Conservation (phyloP, 2,113 vertebrate species). For the Mormyrus iriodes region DNA sequence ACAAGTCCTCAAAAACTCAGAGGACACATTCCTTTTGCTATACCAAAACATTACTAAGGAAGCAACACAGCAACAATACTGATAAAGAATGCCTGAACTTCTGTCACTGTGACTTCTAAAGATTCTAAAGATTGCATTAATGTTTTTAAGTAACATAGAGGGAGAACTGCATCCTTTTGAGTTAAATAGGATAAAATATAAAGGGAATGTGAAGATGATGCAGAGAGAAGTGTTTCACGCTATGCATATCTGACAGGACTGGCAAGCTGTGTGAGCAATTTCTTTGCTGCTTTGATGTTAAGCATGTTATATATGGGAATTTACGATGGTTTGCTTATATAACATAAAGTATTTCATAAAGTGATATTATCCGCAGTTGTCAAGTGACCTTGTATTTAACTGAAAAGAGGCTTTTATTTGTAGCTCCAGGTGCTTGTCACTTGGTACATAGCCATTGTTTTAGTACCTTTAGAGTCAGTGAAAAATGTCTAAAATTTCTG, state of each 20-base stretch:
- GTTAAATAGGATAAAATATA: slow-evolving; percentile 23
- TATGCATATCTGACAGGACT: slow-evolving; percentile 38
- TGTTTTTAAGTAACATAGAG: slow-evolving; percentile 31
- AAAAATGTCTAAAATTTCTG: slow-evolving; percentile 33
- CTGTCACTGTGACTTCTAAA: slow-evolving; percentile 9
- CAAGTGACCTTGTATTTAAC: slow-evolving; percentile 54
- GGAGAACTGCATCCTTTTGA: slow-evolving; percentile 30
- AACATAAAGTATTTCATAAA: slow-evolving; percentile 55
- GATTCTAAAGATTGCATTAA: background rate
- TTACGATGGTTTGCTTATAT: slow-evolving; percentile 54
- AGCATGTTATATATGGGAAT: slow-evolving; percentile 52
- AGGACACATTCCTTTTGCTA: slow-evolving; percentile 12
- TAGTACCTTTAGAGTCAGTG: slow-evolving; percentile 37
- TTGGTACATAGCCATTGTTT: slow-evolving; percentile 35
- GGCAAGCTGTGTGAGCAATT: slow-evolving; percentile 48
- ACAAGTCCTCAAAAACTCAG: slow-evolving; percentile 5
- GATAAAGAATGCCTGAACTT: background rate
- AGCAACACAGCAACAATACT: slow-evolving; percentile 10
- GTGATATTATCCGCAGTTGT: slow-evolving; percentile 58
- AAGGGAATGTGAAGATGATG: slow-evolving; percentile 28
- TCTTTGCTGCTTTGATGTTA: slow-evolving; percentile 25
- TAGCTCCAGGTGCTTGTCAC: slow-evolving; percentile 49
- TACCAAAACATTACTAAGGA: slow-evolving; percentile 13
- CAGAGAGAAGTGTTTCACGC: slow-evolving; percentile 47
- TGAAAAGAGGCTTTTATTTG: slow-evolving; percentile 45